Evolutionary conservation across 2,797 vertebrate genomes (phyloP).

Genomic region (Lutjanus argentimaculatus): DNA sequence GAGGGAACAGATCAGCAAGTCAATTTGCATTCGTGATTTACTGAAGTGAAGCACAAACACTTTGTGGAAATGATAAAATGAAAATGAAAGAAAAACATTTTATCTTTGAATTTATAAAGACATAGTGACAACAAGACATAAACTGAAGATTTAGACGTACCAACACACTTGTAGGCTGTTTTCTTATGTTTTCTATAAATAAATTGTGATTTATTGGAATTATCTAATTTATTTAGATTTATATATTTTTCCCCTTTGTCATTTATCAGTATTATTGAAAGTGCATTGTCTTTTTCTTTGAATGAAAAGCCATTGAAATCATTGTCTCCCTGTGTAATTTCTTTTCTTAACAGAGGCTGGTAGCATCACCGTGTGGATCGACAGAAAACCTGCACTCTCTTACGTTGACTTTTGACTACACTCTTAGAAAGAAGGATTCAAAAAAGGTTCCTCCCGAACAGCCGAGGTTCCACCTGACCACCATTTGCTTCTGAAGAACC

Average conservation of each 20-base stretch:
- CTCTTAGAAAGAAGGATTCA: too few species aligned
- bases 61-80: not conserved
- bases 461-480: too few species aligned
- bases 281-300: not conserved
- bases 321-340: not conserved
- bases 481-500: too few species aligned
- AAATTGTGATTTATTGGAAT: not conserved
- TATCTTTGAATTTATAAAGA: not conserved
- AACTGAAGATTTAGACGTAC: not conserved
- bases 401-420: too few species aligned
- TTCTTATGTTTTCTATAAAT: not conserved
- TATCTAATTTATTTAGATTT: not conserved
- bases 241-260: not conserved
- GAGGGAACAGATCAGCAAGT: not conserved
- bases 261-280: not conserved
- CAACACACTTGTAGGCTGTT: not conserved
- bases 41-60: not conserved
- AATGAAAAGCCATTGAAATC: constrained; percentile 6
- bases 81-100: not conserved
- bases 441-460: too few species aligned
- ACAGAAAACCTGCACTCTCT: constrained; percentile 34
- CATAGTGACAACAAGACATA: not conserved
- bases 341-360: constrained; percentile 12
- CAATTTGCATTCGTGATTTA: constrained; percentile 17
- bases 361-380: constrained; percentile 49